Conservation (phyloP, 1,140 invertebrate species). For the Aphaenogaster rudis region DNA sequence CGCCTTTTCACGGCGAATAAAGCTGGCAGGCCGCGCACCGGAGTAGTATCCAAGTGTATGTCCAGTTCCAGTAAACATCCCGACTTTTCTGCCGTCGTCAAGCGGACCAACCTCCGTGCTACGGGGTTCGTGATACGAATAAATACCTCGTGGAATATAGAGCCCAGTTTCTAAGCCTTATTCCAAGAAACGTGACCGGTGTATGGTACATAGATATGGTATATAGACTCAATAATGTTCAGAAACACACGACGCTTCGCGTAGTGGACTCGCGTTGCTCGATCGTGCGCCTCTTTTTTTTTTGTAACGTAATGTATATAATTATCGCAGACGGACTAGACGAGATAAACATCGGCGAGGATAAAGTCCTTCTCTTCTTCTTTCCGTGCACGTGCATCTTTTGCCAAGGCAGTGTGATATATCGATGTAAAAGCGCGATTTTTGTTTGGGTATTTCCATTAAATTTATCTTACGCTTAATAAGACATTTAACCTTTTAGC, state of each 20-base stretch:
- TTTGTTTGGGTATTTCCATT: neutral
- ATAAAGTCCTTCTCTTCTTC: slow-evolving; percentile 13
- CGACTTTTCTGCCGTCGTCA: slow-evolving; percentile 48
- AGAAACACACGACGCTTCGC: neutral
- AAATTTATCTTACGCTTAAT: neutral
- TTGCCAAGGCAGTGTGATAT: neutral
- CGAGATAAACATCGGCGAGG: neutral
- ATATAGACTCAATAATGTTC: slow-evolving; percentile 18
- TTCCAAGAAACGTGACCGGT: slow-evolving; percentile 20
- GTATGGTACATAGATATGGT: neutral
- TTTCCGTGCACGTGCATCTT: neutral
- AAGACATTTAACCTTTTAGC: slow-evolving; percentile 19
- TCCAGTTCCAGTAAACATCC: slow-evolving; percentile 67
- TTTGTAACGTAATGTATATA: neutral
- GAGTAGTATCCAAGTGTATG: slow-evolving; percentile 54
- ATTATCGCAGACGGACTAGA: slow-evolving; percentile 18
- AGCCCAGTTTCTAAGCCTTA: slow-evolving; percentile 2
- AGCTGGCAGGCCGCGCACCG: neutral
- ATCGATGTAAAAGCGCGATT: slow-evolving; percentile 7
- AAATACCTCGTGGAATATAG: slow-evolving; percentile 53
- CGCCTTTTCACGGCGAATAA: slow-evolving; percentile 58
- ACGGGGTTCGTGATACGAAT: slow-evolving; percentile 70
- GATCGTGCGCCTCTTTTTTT: neutral
- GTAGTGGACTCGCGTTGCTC: neutral
- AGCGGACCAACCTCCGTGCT: slow-evolving; percentile 65